Conservation (phyloP, 23 tunicate species). For the Corella eumyota region DNA sequence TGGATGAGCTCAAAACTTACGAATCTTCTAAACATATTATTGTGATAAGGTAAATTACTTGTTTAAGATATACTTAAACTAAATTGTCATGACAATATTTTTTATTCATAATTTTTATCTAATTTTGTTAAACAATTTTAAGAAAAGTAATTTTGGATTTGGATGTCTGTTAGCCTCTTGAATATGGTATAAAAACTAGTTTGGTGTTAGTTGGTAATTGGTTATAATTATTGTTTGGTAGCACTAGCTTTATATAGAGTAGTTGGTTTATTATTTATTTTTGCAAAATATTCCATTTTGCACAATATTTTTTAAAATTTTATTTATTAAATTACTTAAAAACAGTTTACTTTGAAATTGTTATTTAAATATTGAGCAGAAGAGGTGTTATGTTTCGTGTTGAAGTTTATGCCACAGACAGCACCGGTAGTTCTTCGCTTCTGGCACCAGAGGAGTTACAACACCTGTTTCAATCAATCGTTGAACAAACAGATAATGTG, state of each 20-base stretch:
- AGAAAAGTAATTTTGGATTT: not conserved
- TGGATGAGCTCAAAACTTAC: conserved; percentile 79
- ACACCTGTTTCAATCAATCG: conserved; percentile 40
- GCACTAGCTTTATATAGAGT: not conserved
- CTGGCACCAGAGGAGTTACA: conserved; percentile 48
- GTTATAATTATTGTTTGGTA: not conserved
- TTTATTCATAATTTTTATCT: too few relatives aligned
- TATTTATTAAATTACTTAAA: too few relatives aligned
- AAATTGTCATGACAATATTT: not conserved
- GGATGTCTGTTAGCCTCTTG: not conserved
- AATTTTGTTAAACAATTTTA: not conserved
- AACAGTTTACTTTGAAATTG: too few relatives aligned
- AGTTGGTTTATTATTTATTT: too few relatives aligned
- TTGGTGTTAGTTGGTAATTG: not conserved
- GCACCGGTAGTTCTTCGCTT: conserved; percentile 28
- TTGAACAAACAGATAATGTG: conserved; percentile 38
- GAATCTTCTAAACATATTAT: conserved; percentile 69
- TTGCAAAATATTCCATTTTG: too few relatives aligned
- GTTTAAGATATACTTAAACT: not conserved
- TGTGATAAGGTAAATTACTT: conserved; percentile 43
- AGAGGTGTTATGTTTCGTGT: conserved; percentile 78
- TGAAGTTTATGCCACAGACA: conserved; percentile 25
- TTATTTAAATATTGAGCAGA: conserved; percentile 26
- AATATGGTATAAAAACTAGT: not conserved
- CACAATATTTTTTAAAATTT: too few relatives aligned